Percentiles rank a stretch among this genome's conserved stretches.
Conservation (phyloP, 2,113 vertebrate species). For the Peucedramus taeniatus region DNA sequence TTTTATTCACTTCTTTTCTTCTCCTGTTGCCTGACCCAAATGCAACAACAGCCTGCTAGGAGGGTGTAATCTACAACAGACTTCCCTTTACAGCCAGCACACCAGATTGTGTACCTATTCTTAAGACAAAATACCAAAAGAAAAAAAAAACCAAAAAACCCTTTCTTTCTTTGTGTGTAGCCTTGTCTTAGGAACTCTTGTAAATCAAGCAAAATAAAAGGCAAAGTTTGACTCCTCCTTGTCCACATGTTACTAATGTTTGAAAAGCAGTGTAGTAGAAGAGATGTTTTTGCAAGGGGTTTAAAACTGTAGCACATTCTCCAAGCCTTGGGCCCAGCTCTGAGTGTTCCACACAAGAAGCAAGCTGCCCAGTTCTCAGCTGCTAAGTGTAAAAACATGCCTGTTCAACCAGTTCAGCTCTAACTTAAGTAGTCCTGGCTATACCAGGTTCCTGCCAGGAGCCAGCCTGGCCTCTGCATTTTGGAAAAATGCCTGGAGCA, state of each 20-base stretch:
- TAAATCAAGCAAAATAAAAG: neutral
- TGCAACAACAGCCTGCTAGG: neutral
- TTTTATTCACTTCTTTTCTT: neutral
- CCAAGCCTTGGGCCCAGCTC: neutral
- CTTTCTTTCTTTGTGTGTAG: neutral
- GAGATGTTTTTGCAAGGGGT: neutral
- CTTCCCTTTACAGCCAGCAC: neutral
- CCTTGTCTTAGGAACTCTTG: neutral
- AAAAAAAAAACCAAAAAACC: neutral
- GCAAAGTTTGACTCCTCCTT: neutral
- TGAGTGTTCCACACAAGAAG: neutral
- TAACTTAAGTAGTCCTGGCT: neutral
- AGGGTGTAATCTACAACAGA: neutral
- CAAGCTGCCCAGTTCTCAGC: neutral
- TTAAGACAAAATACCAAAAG: neutral
- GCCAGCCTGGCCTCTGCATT: rapidly evolving
- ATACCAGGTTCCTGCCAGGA: neutral
- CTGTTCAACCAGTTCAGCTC: neutral
- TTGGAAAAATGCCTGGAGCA: no score
- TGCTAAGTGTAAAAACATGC: neutral
- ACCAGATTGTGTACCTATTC: neutral
- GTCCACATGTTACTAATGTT: neutral
- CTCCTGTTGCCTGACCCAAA: neutral
- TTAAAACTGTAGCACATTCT: neutral
- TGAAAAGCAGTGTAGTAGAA: neutral